Evolutionary conservation across 2,888 invertebrate species (phyloP), one percentile per base, ranked within the genome.

Genomic region (Tanytarsus gracilentus): DNA sequence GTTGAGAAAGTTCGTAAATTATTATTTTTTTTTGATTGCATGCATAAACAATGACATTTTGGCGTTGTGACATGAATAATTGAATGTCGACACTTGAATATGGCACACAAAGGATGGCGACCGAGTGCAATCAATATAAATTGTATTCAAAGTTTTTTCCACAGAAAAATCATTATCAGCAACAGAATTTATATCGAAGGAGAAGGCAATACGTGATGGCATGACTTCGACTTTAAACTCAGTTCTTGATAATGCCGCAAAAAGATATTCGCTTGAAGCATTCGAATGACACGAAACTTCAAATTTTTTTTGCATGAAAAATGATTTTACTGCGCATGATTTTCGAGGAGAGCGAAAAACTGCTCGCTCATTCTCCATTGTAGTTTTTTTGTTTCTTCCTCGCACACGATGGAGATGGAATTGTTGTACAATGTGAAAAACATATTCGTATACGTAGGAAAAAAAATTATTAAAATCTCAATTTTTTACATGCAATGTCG

Each of bases 401-500:
- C n/a, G 23, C 23, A 18, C 21, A 44, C 23, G 44, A 44, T 44
- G 21, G 44, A 44, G 44, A 44, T 44, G 44, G 44, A 44, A 44
- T 44, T 36, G 36, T 36, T 44, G 23, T 44, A 44, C 44, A 44
- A 44, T 44, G 44, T 44, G 44, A 44, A 44, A 44, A 44, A 44
- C 23, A 44, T 44, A 44, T 44, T 44, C 44, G 23, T 23, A 8
- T n/a, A n/a, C n/a, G n/a, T n/a, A n/a, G n/a, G n/a, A n/a, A n/a
- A n/a, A n/a, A n/a, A n/a, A n/a, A n/a, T n/a, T n/a, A n/a, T n/a
- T n/a, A n/a, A n/a, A n/a, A n/a, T n/a, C n/a, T n/a, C n/a, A 44
- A 44, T 44, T 44, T 44, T 44, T 44, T 23, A 23, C 44, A 44
- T 44, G 44, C 44, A 44, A 44, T 44, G 44, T 44, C 44, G 44